Base-by-base conservation (phyloP, 1,140 invertebrate species). In the Procambarus virginalis region DNA sequence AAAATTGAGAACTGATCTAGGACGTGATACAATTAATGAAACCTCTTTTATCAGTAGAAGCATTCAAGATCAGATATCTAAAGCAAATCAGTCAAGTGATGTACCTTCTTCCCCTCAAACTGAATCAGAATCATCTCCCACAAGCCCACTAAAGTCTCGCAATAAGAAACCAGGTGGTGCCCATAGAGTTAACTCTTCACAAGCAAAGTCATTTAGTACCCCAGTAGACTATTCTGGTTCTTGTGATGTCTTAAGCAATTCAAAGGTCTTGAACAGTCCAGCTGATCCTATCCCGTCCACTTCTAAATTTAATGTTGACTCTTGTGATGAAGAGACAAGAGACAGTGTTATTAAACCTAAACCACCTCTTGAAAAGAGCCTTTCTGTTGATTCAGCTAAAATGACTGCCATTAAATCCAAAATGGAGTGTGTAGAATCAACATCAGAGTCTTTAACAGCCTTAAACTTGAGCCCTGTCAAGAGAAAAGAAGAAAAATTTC, bases 401-500 rank as follows among this genome's bases (percentile, higher is more conserved):
- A 79, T 64, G 60, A 68, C 34, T 73, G 58, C 84, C 14, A 73
- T 76, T 12, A 73, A 79, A 51, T 55, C 83, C 20, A 64, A 46
- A 20, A n/a, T 79, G 45, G 81, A 84, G 22, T 83, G 58, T 55
- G 48, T 60, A 14, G 86, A 88, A 17, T 60, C 81, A 46, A 79
- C 78, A 10, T 81, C 86, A 55, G 77, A 85, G 60, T 85, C 82
- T 45, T 64, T 89, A 46, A 85, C 84, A 68, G 84, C 83, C 60
- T 70, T 91, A 60, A 82, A 81, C 76, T 46, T 86, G 60, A 89
- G 88, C 73, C 86, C 91, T 20, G 84, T 89, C 51, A 89, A 89
- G 70, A 91, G 17, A 55, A 90, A 70, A 92, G 78, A 84, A 87
- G 80, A 76, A 92, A 91, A 82, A 85, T 92, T 60, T 88, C 89